Evolutionary conservation across 2,113 vertebrate genomes (phyloP).

Genomic region (Thymallus thymallus): DNA sequence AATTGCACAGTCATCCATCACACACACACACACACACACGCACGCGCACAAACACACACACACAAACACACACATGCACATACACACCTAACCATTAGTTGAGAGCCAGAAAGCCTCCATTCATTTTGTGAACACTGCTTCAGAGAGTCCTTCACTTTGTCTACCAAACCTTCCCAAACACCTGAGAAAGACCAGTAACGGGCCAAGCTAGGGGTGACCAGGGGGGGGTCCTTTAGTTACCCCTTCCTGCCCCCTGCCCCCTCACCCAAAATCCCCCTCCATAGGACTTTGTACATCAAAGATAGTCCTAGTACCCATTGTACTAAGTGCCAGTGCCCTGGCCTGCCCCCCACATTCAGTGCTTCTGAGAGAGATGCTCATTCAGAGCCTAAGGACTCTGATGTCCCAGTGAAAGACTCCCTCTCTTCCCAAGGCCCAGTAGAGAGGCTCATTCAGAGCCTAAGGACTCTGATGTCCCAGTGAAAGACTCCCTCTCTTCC

Average conservation of each 20-base stretch:
- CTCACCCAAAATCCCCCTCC: slow-evolving; percentile 6
- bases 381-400: slow-evolving; percentile 49
- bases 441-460: slow-evolving; percentile 49
- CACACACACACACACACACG: slow-evolving; percentile 27
- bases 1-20: slow-evolving; percentile 33
- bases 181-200: slow-evolving; percentile 10
- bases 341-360: background rate
- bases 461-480: slow-evolving; percentile 34
- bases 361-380: slow-evolving; percentile 45
- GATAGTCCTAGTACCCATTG: slow-evolving; percentile 27
- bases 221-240: slow-evolving; percentile 47
- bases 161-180: slow-evolving; percentile 37
- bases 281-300: slow-evolving; percentile 50
- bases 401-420: slow-evolving; percentile 36
- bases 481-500: slow-evolving; percentile 35
- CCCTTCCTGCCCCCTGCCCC: slow-evolving; percentile 29
- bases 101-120: slow-evolving; percentile 56
- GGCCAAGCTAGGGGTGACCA: slow-evolving; percentile 6
- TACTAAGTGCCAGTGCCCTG: slow-evolving; percentile 30
- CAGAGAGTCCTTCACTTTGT: slow-evolving; percentile 52
- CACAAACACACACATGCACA: slow-evolving; percentile 26
- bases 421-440: slow-evolving; percentile 1
- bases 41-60: slow-evolving; percentile 23
- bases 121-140: slow-evolving; percentile 55
- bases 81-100: slow-evolving; percentile 33